Evolutionary conservation across 2,888 invertebrate species (phyloP).

Genomic region (Agrotis exclamationis): DNA sequence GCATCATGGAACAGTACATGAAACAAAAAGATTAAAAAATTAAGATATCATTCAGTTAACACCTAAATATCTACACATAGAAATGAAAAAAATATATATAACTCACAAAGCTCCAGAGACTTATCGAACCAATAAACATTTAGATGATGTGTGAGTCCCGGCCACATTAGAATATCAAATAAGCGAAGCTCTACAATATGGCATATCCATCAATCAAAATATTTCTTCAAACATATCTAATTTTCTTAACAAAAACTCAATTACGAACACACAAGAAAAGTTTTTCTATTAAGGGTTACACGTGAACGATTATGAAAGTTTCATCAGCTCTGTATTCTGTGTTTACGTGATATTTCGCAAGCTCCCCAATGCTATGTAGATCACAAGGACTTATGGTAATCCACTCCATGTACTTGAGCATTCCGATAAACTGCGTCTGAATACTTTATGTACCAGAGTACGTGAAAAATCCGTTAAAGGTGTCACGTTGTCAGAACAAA

Average conservation of each 20-base stretch:
- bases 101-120: conserved; percentile 47
- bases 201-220: conserved; percentile 61
- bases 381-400: conserved; percentile 79
- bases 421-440: conserved; percentile 65
- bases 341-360: conserved; percentile 63
- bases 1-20: conserved; percentile 88
- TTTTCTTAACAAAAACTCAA: conserved; percentile 70
- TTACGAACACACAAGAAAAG: conserved; percentile 68
- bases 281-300: conserved; percentile 77
- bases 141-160: conserved; percentile 49
- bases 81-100: conserved; percentile 44
- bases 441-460: conserved; percentile 65
- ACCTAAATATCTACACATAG: conserved; percentile 61
- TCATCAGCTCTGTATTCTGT: conserved; percentile 67
- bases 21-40: conserved; percentile 84
- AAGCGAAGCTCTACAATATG: conserved; percentile 60
- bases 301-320: conserved; percentile 76
- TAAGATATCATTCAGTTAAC: conserved; percentile 68
- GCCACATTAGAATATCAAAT: conserved; percentile 57
- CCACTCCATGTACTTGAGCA: conserved; percentile 58
- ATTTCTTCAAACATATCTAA: conserved; percentile 65
- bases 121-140: conserved; percentile 51
- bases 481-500: conserved; percentile 82
- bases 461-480: conserved; percentile 75
- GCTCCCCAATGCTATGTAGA: conserved; percentile 62